Evolutionary conservation across 2,888 invertebrate species (phyloP), one percentile per base, ranked within the genome.

Genomic region (Dilophus febrilis): DNA sequence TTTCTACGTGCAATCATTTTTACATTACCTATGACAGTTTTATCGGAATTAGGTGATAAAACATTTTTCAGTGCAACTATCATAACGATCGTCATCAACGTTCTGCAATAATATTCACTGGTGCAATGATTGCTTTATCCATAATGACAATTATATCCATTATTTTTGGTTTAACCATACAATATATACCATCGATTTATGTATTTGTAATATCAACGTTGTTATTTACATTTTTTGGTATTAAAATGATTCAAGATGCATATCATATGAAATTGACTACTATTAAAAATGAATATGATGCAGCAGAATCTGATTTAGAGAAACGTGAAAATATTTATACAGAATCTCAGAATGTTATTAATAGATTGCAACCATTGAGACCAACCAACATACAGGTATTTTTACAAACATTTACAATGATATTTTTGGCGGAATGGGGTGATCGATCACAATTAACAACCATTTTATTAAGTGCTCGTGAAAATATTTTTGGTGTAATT

Each of bases 51-150:
- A 42, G 97, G 95, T 12, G 95, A 98, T 66, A 98, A 97, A 66
- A 98, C 97, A 10, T 98, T 98, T 68, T 98, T 98, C 66, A 98
- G 98, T 53, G 95, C 97, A 22, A 95, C 95, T 49, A 95, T 98
- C 46, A 92, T 98, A 95, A 94, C 98, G 2, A 97, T 98, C n/a
- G n/a, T 95, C 77, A 88, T 53, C 92, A 98, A 66, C 83, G 97
- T 14, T 69, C 95, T 49, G 55, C 88, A 16, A 81, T 87, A 36
- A 91, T 98, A 19, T 94, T 97, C 62, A 64, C 74, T 35, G 97
- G 95, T 38, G 95, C 97, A 4, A 88, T 97, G 53, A 72, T 78
- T 13, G 95, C 97, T 2, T 67, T 97, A 42, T 80, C 81, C 17
- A 67, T 90, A 47, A 95, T 97, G 95, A 95, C 94, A 17, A 69